Evolutionary conservation across 2,113 vertebrate genomes (phyloP), one percentile per base, ranked within the genome.

Genomic region (Poeciliopsis prolifica): DNA sequence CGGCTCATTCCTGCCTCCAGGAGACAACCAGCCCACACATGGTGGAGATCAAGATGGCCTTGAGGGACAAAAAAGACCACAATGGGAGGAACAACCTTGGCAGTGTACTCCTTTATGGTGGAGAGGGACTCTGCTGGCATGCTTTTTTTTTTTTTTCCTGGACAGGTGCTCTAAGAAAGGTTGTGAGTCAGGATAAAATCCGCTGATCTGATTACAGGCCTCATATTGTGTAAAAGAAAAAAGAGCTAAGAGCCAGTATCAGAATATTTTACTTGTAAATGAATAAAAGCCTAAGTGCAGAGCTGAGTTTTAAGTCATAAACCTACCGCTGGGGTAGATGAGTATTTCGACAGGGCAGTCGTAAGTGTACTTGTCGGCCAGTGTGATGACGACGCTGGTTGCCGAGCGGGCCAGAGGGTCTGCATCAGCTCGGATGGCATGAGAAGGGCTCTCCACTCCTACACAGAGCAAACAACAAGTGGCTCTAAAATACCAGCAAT

Each of bases 371-470:
- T 95, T 98, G 75, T 97, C 95, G 62, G 97, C 97, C 91, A 99
- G 91, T 0, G 96, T 98, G 95, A 99, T 93, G 66, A 96, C 61
- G 1, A 99, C 93, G 74, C 96, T 98, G 85, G 91, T 95, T 85
- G 98, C 98, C 0, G 96, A 99, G 81, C 75, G 86, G 11, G 97
- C 97, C 0, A 92, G 94, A 0, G 98, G 97, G 80, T 97, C 96
- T 0, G 98, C 97, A 0, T 99, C 98, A 0, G 97, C 98, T 26
- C 97, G 95, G 85, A 99, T 97, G 86, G 97, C 96, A 0, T 99
- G 98, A 0, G 97, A 98, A 0, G 98, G 97, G 83, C 98, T 99
- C 86, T 98, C 97, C 0, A 99, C 98, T 17, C 98, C 97, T 99
- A 93, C 51, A 72, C 76, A 89, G 75, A 83, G 65, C 75, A 74